These are phyloP conservation scores for Abrostola triplasia DNA, from an alignment of 2,888 invertebrate species.

Conservation along the genomic window DNA sequence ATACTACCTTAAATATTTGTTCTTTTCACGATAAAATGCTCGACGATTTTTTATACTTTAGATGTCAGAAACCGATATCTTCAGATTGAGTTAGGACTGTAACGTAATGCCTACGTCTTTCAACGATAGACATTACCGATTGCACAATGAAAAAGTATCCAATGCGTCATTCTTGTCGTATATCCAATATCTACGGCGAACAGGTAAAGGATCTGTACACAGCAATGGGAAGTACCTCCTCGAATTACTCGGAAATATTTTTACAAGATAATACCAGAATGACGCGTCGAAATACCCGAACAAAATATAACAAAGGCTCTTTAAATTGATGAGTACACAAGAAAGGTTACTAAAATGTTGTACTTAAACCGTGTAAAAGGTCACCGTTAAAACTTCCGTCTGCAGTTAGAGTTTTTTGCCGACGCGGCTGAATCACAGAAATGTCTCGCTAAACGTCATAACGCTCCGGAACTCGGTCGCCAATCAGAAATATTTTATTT, in stretches of 20 bases:
- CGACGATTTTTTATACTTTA: slow-evolving; percentile 28
- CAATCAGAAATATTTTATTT: slow-evolving; percentile 39
- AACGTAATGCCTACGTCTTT: slow-evolving; percentile 4
- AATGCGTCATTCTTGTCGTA: slow-evolving; percentile 9
- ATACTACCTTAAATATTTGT: slow-evolving; percentile 26
- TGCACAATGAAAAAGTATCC: slow-evolving; percentile 15
- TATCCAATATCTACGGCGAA: background rate
- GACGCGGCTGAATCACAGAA: slow-evolving; percentile 41
- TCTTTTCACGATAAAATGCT: slow-evolving; percentile 26
- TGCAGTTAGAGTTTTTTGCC: slow-evolving; percentile 40
- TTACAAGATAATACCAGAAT: slow-evolving; percentile 13
- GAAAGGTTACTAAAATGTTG: slow-evolving; percentile 41
- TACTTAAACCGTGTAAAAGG: slow-evolving; percentile 40
- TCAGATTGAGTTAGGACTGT: slow-evolving; percentile 22
- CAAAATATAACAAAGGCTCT: slow-evolving; percentile 21
- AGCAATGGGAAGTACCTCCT: slow-evolving; percentile 37
- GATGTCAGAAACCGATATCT: slow-evolving; percentile 24
- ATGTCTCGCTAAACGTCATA: slow-evolving; percentile 30
- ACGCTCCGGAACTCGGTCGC: slow-evolving; percentile 44
- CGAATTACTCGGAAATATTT: slow-evolving; percentile 20
- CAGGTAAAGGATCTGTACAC: slow-evolving; percentile 24
- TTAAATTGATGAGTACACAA: slow-evolving; percentile 31
- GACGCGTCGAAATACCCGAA: slow-evolving; percentile 34
- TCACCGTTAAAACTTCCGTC: slow-evolving; percentile 45
- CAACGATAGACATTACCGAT: slow-evolving; percentile 12